phyloP scores from a whole-genome alignment of 2,113 vertebrate species.

The Mionectes macconnelli region DNA sequence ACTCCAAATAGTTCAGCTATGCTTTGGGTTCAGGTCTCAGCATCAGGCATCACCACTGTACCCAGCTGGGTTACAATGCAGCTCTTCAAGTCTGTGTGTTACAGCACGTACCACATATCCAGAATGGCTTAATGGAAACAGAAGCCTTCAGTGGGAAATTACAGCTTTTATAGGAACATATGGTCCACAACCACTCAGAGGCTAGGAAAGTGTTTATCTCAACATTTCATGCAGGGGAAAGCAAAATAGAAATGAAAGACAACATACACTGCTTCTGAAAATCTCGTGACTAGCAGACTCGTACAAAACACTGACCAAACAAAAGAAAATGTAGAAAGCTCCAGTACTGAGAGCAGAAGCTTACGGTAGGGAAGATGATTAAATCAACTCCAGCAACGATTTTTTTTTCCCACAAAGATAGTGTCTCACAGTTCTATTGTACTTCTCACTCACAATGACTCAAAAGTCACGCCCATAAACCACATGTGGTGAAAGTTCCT shows the following conservation, averaged over 20 bases:
- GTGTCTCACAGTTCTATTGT: not conserved
- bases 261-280: not conserved
- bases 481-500: not conserved
- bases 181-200: not conserved
- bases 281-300: not conserved
- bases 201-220: slow-evolving; percentile 8
- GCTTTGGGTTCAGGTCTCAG: not conserved
- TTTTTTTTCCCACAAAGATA: not conserved
- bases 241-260: not conserved
- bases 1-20: not conserved
- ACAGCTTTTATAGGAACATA: slow-evolving; percentile 12
- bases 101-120: not conserved
- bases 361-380: not conserved
- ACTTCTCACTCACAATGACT: not conserved
- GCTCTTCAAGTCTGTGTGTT: not conserved
- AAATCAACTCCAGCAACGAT: not conserved
- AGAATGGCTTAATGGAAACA: not conserved
- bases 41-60: not conserved
- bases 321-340: not conserved
- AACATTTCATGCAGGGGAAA: not conserved
- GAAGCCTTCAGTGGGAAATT: not conserved
- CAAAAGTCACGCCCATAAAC: not conserved
- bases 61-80: not conserved
- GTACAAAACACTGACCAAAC: not conserved
- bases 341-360: not conserved